Percentiles rank a stretch among this genome's conserved stretches.
phyloP scores from a whole-genome alignment of 2,113 vertebrate species.

The Candoia aspera region DNA sequence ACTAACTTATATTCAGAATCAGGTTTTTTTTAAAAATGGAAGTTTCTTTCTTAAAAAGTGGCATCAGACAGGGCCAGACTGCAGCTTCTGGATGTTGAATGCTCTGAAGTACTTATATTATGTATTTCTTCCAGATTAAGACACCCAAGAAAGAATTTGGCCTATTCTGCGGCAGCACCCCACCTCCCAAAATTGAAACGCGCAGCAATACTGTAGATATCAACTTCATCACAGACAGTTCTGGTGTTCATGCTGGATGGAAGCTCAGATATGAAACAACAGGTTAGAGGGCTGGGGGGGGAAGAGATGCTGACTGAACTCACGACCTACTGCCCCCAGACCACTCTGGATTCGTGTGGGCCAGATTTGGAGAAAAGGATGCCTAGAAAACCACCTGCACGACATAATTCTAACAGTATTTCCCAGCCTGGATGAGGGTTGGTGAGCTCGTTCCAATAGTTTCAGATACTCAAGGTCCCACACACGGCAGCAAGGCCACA shows the following conservation, averaged over 20 bases:
- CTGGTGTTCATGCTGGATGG: slow-evolving; percentile 80
- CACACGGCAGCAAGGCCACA: no score
- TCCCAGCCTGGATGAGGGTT: no score
- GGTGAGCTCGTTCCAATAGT: no score
- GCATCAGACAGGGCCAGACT: neutral
- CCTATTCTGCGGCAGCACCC: slow-evolving; percentile 75
- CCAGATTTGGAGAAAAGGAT: no score
- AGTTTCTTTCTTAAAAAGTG: neutral
- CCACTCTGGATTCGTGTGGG: no score
- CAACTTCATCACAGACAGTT: slow-evolving; percentile 71
- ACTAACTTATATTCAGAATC: neutral
- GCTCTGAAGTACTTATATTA: neutral
- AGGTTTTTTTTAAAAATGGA: neutral
- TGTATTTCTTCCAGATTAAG: slow-evolving; percentile 69
- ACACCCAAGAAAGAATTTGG: slow-evolving; percentile 71
- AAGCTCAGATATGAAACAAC: slow-evolving; percentile 77
- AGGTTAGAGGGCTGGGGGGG: slow-evolving; percentile 43
- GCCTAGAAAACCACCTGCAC: no score
- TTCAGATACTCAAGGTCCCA: no score
- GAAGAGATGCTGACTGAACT: neutral
- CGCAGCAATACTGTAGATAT: slow-evolving; percentile 71
- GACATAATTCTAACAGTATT: no score
- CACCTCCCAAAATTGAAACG: slow-evolving; percentile 76
- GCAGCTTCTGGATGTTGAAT: neutral
- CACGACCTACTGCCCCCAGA: no score